These are phyloP conservation scores for Drepana arcuata DNA, from an alignment of 1,140 invertebrate species.

Conservation along the genomic window DNA sequence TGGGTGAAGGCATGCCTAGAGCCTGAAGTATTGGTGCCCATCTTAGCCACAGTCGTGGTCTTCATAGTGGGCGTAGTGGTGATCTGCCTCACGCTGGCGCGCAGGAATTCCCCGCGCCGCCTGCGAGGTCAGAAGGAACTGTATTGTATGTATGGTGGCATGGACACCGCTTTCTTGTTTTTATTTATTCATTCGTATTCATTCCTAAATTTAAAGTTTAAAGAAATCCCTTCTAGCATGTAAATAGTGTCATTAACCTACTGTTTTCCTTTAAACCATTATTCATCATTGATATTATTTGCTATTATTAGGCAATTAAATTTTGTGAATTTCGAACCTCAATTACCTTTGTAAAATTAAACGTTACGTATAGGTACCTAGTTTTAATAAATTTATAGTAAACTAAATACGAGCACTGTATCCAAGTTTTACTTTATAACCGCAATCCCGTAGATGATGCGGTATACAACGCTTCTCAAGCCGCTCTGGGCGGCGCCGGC, in stretches of 20 bases:
- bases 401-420: no score
- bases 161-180: conserved; percentile 54
- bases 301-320: background rate
- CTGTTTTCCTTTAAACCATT: no score
- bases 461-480: conserved; percentile 80
- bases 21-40: conserved; percentile 87
- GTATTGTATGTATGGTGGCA: conserved; percentile 76
- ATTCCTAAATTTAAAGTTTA: conserved; percentile 8
- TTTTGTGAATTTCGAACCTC: background rate
- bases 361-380: no score
- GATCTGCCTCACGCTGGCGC: conserved; percentile 87
- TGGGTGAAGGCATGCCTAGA: conserved; percentile 91
- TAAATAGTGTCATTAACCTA: no score
- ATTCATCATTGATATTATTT: no score
- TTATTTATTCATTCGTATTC: conserved; percentile 28
- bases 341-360: background rate
- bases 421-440: no score
- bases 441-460: conserved; percentile 88
- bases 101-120: conserved; percentile 83
- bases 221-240: no score
- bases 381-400: no score
- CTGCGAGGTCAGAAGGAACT: conserved; percentile 83
- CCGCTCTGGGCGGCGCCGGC: conserved; percentile 69
- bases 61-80: conserved; percentile 91
- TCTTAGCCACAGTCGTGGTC: conserved; percentile 87